Percentiles rank a stretch among this genome's conserved stretches.
phyloP scores from a whole-genome alignment of 2,113 vertebrate species.

The Charadrius vociferus region DNA sequence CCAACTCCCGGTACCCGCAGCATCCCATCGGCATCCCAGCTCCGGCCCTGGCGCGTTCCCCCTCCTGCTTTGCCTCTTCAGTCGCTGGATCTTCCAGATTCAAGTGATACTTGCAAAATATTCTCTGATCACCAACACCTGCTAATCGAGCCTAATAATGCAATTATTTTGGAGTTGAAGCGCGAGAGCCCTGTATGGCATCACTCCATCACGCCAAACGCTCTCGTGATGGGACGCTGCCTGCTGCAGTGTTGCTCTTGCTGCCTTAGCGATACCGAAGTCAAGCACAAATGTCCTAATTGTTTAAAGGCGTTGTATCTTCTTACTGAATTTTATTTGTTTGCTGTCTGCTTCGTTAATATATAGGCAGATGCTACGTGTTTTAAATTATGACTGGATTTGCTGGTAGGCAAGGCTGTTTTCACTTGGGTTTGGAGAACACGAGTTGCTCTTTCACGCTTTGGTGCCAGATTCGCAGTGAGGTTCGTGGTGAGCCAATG shows the following conservation, averaged over 20 bases:
- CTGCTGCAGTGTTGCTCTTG: not conserved
- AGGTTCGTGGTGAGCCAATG: not conserved
- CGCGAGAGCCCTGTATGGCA: not conserved
- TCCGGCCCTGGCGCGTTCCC: not conserved
- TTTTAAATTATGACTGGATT: not conserved
- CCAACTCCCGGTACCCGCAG: not conserved
- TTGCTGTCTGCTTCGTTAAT: not conserved
- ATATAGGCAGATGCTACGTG: not conserved
- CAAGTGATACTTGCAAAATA: not conserved
- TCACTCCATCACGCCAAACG: not conserved
- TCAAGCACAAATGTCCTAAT: not conserved
- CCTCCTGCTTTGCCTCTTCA: not conserved
- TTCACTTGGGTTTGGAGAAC: not conserved
- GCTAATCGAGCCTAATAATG: not conserved
- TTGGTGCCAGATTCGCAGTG: not conserved
- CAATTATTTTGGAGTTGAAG: not conserved
- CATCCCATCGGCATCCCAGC: not conserved
- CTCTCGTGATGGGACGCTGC: not conserved
- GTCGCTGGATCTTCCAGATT: not conserved
- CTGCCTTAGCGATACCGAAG: not conserved
- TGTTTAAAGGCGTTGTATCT: not conserved
- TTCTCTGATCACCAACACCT: not conserved
- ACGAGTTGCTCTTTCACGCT: not conserved
- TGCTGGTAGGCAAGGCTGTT: not conserved
- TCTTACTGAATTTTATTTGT: not conserved